Conservation (phyloP, 2,888 invertebrate genomes). For the Rhagonycha lutea region DNA sequence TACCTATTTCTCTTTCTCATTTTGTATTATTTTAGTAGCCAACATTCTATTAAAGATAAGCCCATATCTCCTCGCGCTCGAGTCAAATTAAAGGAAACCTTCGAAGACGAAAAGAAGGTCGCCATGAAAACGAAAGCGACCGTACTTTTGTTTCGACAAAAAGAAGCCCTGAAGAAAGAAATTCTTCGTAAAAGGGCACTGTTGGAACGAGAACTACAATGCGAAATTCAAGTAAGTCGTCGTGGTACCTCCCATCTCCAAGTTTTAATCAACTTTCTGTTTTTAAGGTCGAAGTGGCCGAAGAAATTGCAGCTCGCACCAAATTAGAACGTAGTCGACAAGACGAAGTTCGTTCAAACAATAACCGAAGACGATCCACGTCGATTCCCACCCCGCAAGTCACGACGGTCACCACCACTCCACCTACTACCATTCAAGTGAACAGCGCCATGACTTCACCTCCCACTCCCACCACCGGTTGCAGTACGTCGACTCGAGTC, state of each 20-base stretch:
- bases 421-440: not conserved
- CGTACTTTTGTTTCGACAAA: conserved; percentile 81
- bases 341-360: conserved; percentile 62
- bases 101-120: conserved; percentile 61
- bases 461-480: not conserved
- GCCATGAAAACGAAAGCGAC: conserved; percentile 67
- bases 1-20: not conserved
- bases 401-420: conserved; percentile 8
- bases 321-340: conserved; percentile 71
- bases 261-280: no score
- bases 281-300: conserved; percentile 71
- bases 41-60: conserved; percentile 42
- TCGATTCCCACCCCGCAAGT: conserved; percentile 48
- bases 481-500: conserved; percentile 29
- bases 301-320: conserved; percentile 71
- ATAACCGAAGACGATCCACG: conserved; percentile 60
- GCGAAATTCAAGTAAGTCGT: conserved; percentile 77
- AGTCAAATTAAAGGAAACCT: conserved; percentile 51
- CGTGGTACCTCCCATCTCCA: no score
- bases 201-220: conserved; percentile 86
- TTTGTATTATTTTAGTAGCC: conserved; percentile 10
- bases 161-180: conserved; percentile 90
- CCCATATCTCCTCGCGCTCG: conserved; percentile 46
- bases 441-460: conserved; percentile 10
- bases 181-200: conserved; percentile 88